Percentiles rank a stretch among this genome's conserved stretches.
Conservation (phyloP, 2,113 vertebrate genomes). For the Odobenus rosmarus region DNA sequence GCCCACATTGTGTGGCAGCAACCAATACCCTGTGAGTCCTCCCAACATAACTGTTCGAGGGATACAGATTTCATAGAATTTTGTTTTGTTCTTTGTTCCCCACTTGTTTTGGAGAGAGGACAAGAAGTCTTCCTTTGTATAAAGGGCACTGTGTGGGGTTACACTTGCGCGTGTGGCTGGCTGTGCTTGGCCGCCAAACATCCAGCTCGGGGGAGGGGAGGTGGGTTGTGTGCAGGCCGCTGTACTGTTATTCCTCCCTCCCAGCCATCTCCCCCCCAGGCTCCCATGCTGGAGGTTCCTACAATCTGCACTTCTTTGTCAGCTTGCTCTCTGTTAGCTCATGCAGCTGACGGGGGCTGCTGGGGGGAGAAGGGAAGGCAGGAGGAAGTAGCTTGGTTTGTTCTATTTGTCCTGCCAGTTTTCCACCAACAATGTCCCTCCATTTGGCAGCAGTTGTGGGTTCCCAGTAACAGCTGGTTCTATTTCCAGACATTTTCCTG, state of each 20-base stretch:
- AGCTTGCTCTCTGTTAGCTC: not conserved
- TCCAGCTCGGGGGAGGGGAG: not conserved
- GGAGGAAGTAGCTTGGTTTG: not conserved
- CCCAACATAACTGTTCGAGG: not conserved
- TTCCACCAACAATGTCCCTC: not conserved
- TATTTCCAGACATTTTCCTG: not conserved
- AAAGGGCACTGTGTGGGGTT: not conserved
- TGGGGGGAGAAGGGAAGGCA: not conserved
- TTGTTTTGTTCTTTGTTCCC: no score
- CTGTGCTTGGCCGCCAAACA: not conserved
- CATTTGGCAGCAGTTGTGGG: no score
- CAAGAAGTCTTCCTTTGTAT: not conserved
- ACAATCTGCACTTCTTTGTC: not conserved
- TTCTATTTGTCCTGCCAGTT: not conserved
- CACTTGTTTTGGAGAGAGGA: not conserved
- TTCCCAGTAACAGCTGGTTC: not conserved
- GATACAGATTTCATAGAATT: not conserved
- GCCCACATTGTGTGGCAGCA: no score
- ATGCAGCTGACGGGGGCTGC: not conserved
- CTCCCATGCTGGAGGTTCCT: not conserved
- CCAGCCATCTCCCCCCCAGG: not conserved
- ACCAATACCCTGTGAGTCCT: not conserved
- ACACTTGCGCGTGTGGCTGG: not conserved
- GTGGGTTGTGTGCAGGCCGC: not conserved
- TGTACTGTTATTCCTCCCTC: fast-evolving